Conservation (phyloP, 2,888 invertebrate species). For the Heliconius ismenius region DNA sequence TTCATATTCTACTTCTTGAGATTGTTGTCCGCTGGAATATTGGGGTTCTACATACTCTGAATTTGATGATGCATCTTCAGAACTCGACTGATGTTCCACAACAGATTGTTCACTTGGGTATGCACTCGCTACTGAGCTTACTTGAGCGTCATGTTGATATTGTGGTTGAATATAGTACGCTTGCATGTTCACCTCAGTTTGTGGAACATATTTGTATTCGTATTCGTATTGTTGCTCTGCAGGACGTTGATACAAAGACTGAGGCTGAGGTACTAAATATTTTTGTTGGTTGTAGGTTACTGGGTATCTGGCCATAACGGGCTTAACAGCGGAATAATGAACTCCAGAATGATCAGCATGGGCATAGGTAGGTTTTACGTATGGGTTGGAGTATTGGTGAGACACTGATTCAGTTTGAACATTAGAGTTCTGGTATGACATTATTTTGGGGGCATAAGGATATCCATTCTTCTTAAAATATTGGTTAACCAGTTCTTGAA, state of each 20-base stretch:
- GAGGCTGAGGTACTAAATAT: slow-evolving; percentile 59
- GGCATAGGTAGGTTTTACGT: slow-evolving; percentile 70
- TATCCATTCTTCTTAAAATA: slow-evolving; percentile 77
- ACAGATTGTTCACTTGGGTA: slow-evolving; percentile 50
- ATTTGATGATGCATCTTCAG: slow-evolving; percentile 44
- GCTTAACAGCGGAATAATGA: slow-evolving; percentile 75
- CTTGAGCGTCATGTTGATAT: slow-evolving; percentile 58
- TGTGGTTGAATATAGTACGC: slow-evolving; percentile 63
- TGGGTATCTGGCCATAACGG: slow-evolving; percentile 76
- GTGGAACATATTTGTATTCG: slow-evolving; percentile 64
- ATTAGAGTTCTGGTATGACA: slow-evolving; percentile 59
- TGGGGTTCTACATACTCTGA: slow-evolving; percentile 56
- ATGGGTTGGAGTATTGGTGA: slow-evolving; percentile 68
- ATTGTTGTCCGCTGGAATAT: slow-evolving; percentile 51
- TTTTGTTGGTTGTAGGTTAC: slow-evolving; percentile 60
- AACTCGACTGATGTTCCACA: slow-evolving; percentile 43
- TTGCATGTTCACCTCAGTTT: slow-evolving; percentile 55
- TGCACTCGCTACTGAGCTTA: slow-evolving; percentile 47
- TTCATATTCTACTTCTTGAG: slow-evolving; percentile 50
- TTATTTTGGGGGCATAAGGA: slow-evolving; percentile 68
- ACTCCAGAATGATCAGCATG: slow-evolving; percentile 73
- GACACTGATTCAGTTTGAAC: slow-evolving; percentile 53
- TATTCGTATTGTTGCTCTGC: slow-evolving; percentile 66
- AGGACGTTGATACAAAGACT: slow-evolving; percentile 62
- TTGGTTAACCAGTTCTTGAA: slow-evolving; percentile 79